Evolutionary conservation across 2,888 invertebrate species (phyloP), one percentile per base, ranked within the genome.

Genomic region (Leptinotarsa rubiginosa): DNA sequence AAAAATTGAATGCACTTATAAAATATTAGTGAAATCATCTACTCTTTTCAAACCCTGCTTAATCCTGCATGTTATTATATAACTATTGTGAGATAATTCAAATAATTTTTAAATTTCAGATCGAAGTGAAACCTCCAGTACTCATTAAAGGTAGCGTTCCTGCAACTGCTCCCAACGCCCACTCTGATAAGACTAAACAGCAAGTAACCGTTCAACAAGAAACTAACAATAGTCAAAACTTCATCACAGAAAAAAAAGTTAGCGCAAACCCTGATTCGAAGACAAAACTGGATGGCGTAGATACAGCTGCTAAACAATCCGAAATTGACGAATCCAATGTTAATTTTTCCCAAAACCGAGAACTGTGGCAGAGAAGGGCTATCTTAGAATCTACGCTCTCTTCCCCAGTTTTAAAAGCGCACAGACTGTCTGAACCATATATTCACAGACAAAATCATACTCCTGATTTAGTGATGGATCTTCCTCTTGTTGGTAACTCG

Each of bases 401-500:
- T 31, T 79, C 82, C 7, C 81, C 82, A 73, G 72, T 87, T 77
- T 52, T 85, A 79, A 87, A 87, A 65, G 81, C 87, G 7, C 89
- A 89, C 67, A 79, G 84, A 79, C 86, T 80, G 82, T 89, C 85
- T 75, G 90, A 83, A 82, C 84, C 83, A 16, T 85, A 84, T 75
- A 75, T 84, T 52, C 86, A 86, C 74, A 81, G 87, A 69, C 90
- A 90, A 77, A 90, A 89, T 78, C 91, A 92, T 81, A 92, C 95
- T 47, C 95, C 96, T 2, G 96, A 95, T 88, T 89, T 95, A 74
- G 95, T 96, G 78, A 93, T 95, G 92, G 95, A 95, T 88, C 88
- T 95, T 81, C 95, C 95, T n/a, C 88, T 92, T 79, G 88, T 85
- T 79, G 89, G 85, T 22, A 85, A 82, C 70, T 85, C 85, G 20